phyloP scores from a whole-genome alignment of 2,797 vertebrate genomes.

The Oreochromis grahami region DNA sequence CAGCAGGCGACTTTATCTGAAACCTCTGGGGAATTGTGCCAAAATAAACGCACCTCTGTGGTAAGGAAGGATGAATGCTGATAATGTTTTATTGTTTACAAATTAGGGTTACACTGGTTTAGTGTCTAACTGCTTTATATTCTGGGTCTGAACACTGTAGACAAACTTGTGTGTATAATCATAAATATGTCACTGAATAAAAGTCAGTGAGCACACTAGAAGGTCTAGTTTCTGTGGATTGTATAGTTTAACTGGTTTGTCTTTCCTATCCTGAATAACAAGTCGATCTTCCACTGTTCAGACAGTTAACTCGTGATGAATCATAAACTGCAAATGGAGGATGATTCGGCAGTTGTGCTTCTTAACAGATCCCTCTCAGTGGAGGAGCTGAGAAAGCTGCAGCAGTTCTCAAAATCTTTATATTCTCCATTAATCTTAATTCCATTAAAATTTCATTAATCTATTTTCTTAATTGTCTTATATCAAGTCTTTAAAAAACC shows the following conservation, averaged over 20 bases:
- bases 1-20: not conserved
- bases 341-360: constrained; percentile 14
- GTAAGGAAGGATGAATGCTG: not conserved
- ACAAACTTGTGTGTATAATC: not conserved
- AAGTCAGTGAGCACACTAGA: not conserved
- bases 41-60: not conserved
- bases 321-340: constrained; percentile 12
- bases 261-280: not conserved
- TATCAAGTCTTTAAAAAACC: not conserved
- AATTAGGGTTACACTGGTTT: not conserved
- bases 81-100: not conserved
- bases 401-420: not conserved
- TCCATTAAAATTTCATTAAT: not conserved
- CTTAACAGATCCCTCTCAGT: not conserved
- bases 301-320: not conserved
- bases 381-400: not conserved
- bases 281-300: not conserved
- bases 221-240: not conserved
- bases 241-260: not conserved
- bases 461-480: no score
- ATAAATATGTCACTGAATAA: not conserved
- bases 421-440: not conserved
- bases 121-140: not conserved
- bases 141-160: not conserved
- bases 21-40: not conserved